Evolutionary conservation across 2,113 vertebrate species (phyloP).

Genomic region (Romanogobio albipinnatus): DNA sequence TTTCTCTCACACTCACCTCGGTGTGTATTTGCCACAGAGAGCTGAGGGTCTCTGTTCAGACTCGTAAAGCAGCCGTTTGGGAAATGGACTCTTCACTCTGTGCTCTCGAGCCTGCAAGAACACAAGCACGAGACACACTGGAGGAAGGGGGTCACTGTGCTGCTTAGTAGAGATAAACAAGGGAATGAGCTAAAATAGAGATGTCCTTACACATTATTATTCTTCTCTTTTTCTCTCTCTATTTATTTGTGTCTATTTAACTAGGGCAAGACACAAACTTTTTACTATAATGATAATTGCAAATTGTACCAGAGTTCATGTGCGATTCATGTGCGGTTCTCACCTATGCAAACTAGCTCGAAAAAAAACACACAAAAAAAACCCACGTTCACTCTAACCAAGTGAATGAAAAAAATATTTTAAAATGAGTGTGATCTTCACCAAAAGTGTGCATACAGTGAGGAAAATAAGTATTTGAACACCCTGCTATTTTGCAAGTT

Average conservation of each 20-base stretch:
- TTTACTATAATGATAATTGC: conserved; percentile 3
- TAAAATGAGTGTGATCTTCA: too few species aligned
- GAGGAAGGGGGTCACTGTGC: neutral
- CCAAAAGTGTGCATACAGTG: too few species aligned
- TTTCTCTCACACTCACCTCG: conserved; percentile 17
- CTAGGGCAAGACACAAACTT: neutral
- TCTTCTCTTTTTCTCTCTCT: neutral
- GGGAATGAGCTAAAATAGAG: neutral
- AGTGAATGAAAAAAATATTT: too few species aligned
- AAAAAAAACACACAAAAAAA: too few species aligned
- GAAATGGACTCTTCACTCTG: conserved; percentile 17
- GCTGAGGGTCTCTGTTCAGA: conserved; percentile 8
- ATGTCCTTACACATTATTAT: neutral
- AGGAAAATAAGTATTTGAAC: too few species aligned
- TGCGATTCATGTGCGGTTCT: neutral
- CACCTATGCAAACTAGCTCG: neutral
- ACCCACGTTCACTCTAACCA: too few species aligned
- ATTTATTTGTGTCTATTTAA: neutral
- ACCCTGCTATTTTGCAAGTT: too few species aligned
- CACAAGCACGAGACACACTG: neutral
- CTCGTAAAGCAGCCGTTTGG: conserved; percentile 10
- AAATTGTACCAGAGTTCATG: neutral
- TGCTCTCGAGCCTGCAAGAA: neutral
- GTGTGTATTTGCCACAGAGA: neutral
- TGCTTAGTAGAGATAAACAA: neutral